Evolutionary conservation across 2,888 invertebrate genomes (phyloP).

Genomic region (Cetonia aurata): DNA sequence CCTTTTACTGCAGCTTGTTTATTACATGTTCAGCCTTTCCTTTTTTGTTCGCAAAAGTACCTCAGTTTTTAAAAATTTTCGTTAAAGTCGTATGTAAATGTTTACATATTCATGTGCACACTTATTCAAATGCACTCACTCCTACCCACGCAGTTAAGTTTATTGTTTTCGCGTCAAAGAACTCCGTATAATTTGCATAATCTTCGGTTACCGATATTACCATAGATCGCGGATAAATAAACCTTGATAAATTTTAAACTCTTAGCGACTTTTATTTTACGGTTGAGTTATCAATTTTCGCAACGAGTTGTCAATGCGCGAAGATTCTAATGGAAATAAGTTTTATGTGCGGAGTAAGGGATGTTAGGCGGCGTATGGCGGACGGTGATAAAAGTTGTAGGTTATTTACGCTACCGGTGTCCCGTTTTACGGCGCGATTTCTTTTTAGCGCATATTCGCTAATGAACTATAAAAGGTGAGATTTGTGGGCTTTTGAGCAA

Average conservation of each 20-base stretch:
- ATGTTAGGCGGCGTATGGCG: conserved; percentile 10
- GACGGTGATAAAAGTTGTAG: conserved; percentile 26
- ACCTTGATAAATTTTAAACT: conserved; percentile 26
- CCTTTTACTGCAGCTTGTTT: too few relatives aligned
- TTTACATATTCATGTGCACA: not conserved
- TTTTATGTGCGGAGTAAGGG: conserved; percentile 25
- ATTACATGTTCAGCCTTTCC: too few relatives aligned
- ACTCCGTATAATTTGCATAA: conserved; percentile 22
- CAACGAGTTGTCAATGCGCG: conserved; percentile 33
- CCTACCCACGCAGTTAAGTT: conserved; percentile 16
- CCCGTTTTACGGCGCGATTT: conserved; percentile 35
- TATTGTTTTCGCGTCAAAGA: conserved; percentile 28
- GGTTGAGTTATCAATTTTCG: conserved; percentile 36
- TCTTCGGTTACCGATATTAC: conserved; percentile 19
- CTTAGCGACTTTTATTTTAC: conserved; percentile 34
- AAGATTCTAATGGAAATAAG: conserved; percentile 10
- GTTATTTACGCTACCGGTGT: conserved; percentile 39
- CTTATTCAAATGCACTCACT: conserved; percentile 20
- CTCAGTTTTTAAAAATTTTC: too few relatives aligned
- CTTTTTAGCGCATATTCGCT: conserved; percentile 37
- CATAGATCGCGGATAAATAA: conserved; percentile 37
- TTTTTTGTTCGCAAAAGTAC: too few relatives aligned
- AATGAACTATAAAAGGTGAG: conserved; percentile 31
- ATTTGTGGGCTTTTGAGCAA: conserved; percentile 33
- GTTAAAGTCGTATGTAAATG: too few relatives aligned